Base-by-base conservation (phyloP, 2,888 invertebrate genomes). In the Drosophila cyrtoloma region DNA sequence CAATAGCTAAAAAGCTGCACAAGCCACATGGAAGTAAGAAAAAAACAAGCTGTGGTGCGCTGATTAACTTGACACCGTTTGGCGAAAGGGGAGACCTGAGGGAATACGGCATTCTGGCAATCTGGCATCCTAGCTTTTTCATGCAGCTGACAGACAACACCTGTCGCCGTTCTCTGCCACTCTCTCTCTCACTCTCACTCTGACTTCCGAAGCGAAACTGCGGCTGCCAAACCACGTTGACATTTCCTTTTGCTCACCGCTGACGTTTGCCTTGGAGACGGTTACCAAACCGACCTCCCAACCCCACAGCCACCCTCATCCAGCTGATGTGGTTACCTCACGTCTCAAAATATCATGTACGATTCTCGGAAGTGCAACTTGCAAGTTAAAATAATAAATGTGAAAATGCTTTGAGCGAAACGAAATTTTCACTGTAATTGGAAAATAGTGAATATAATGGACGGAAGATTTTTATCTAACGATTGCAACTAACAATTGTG, bases 61-160 rank as follows among this genome's bases (percentile, higher is more conserved):
- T 88, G 83, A 88, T 88, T 88, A 88, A 90, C 88, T 86, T 86
- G 88, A 82, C 84, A 82, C 74, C 74, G 65, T 80, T 80, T 64
- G 63, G 62, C 56, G 33, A 42, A 42, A 32, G 60, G 55, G 44
- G 50, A 19, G 12, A 44, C 51, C 65, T 53, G 62, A 44, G 67
- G 37, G 57, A 59, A 67, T 50, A 51, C 22, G 60, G 66, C 70
- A 58, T 28, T 66, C 60, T 70, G 75, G 71, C 26, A 47, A 30
- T 32, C 30, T 22, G 47, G 32, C 37, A 22, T 39, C 50, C 39
- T 35, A 51, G 39, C 56, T 76, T 86, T 77, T 77, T 71, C 65
- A 75, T 86, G 84, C 84, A 71, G 67, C 77, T 80, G 85, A 87
- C 84, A 83, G 81, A 74, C 80, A 80, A 76, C 84, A 87, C 84